Conservation (phyloP, 2,797 vertebrate genomes). For the Pantherophis alleghaniensis region DNA sequence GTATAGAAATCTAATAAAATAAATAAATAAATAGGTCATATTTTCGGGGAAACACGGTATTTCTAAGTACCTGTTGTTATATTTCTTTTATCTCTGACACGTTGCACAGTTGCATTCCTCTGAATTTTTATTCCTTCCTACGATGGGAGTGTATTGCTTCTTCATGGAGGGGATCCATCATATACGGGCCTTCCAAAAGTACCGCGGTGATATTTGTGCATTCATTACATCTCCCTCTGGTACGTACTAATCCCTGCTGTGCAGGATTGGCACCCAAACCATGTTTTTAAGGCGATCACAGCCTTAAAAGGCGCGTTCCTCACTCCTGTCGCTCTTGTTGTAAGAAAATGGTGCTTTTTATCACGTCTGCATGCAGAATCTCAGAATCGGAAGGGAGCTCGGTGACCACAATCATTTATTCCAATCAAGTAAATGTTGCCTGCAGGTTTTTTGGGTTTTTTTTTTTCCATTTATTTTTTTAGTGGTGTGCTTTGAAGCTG, state of each 20-base stretch:
- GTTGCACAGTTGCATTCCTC: too few species aligned
- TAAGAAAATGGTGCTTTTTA: not conserved
- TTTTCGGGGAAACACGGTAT: too few species aligned
- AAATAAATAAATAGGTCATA: too few species aligned
- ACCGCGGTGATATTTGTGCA: too few species aligned
- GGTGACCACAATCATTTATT: not conserved
- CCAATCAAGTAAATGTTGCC: not conserved
- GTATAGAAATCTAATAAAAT: too few species aligned
- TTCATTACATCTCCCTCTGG: too few species aligned
- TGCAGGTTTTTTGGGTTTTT: not conserved
- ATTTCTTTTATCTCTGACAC: too few species aligned
- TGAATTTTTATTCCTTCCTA: too few species aligned
- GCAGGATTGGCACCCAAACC: not conserved
- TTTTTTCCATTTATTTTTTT: not conserved
- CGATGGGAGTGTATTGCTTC: too few species aligned
- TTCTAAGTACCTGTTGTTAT: too few species aligned
- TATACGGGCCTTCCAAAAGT: not conserved
- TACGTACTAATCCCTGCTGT: not conserved
- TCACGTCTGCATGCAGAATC: not conserved
- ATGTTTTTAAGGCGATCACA: too few species aligned
- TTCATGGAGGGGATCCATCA: too few species aligned
- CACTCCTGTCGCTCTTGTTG: not conserved
- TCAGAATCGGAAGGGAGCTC: not conserved
- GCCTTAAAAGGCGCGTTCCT: not conserved
- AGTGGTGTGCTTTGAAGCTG: not conserved